A percentile compares a stretch with the other conserved stretches of the same genome.
phyloP scores from a whole-genome alignment of 2,888 invertebrate species.

The Brachylomia viminalis region DNA sequence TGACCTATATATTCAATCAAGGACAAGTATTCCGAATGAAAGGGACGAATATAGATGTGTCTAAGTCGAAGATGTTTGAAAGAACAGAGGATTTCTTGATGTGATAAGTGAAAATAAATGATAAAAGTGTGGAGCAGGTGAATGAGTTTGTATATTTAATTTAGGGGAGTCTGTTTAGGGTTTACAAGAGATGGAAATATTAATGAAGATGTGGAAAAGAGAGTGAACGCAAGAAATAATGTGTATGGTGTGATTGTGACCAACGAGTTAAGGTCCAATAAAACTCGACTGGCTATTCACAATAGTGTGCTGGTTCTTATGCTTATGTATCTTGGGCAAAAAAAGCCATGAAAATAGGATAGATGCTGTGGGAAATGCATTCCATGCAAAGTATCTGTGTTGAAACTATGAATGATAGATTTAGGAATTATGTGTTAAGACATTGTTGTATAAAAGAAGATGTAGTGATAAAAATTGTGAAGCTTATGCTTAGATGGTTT shows the following conservation, averaged over 20 bases:
- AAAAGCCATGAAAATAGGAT: no score
- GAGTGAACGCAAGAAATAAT: background rate
- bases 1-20: no score
- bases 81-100: background rate
- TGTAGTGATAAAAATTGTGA: no score
- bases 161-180: background rate
- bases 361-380: no score
- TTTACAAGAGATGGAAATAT: background rate
- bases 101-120: background rate
- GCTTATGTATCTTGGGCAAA: no score
- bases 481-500: no score
- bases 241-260: background rate
- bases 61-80: background rate
- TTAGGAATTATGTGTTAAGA: no score
- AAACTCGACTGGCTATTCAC: background rate
- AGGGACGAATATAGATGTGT: background rate
- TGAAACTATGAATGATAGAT: no score
- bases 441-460: no score
- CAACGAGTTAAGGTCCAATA: no score
- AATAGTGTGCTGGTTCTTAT: background rate
- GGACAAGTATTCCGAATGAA: no score
- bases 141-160: background rate
- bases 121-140: background rate
- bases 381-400: no score
- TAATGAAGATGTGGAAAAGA: background rate